Evolutionary conservation across 2,797 vertebrate genomes (phyloP), one percentile per base, ranked within the genome.

Genomic region (Micromesistius poutassou): DNA sequence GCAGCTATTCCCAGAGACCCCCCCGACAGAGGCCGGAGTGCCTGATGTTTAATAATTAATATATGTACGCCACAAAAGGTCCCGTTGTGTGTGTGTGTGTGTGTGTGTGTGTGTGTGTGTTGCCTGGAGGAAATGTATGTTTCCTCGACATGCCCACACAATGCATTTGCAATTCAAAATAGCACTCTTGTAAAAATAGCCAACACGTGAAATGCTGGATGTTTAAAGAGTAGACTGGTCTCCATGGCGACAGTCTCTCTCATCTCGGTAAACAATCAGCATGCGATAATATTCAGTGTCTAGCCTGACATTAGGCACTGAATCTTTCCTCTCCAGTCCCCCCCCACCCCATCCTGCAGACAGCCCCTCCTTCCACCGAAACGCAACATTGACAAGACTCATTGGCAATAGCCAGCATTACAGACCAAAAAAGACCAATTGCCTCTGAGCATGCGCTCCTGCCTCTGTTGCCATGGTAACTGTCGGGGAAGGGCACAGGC

Each of bases 391-490:
- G 74, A 85, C 72, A 40, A 75, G 55, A 74, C 74, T 79, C 79
- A 78, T 72, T 83, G 84, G 89, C 91, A 92, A 79, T 72, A 86
- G 77, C 83, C 79, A 87, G 81, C 80, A 81, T 81, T 77, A 76
- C 31, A 42, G 35, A 28, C 19, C 73, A 78, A 77, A 36, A 75
- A 73, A 85, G 73, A 81, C 86, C 76, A 62, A 70, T 66, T 66
- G 78, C 74, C 50, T 74, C 36, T 74, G 42, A 87, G 76, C 78
- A 79, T 70, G 79, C 83, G 75, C 86, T 80, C 73, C 79, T 81
- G 86, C 85, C 84, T 74, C 82, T 87, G 93, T 94, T 92, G 80
- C 93, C 78, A 94, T 93, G 89, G 92, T 76, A 92, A 94, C 94
- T 84, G 82, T 62, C 19, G 72, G 82, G 86, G 83, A 86, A 78